Conservation (phyloP, 2,888 invertebrate species). For the Odontocerum albicorne region DNA sequence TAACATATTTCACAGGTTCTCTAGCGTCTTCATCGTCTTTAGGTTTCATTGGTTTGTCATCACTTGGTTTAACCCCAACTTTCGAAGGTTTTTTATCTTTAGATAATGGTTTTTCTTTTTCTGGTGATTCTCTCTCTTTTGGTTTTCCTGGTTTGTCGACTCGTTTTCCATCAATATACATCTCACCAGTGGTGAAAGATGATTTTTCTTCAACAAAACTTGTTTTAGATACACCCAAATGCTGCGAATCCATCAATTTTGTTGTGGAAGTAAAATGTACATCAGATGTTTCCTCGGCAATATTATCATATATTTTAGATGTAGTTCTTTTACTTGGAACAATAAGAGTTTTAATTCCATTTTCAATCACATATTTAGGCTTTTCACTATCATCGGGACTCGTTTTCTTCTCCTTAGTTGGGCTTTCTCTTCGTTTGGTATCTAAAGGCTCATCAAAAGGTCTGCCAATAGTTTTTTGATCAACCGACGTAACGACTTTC, state of each 20-base stretch:
- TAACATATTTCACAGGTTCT: conserved; percentile 21
- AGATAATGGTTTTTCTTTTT: background rate
- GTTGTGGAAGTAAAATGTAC: no score
- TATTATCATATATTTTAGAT: no score
- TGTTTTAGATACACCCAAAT: no score
- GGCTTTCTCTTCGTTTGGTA: background rate
- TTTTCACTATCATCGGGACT: no score
- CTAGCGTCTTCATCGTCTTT: background rate
- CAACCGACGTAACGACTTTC: background rate
- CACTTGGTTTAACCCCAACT: conserved; percentile 4
- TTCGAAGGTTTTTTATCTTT: no score
- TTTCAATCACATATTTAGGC: conserved; percentile 12
- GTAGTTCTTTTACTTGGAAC: no score
- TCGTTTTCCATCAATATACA: no score
- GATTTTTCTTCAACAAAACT: no score
- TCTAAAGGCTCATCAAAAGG: background rate
- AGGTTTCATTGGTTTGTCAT: conserved; percentile 3
- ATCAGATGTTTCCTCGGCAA: no score
- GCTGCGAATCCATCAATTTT: no score
- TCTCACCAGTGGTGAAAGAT: no score
- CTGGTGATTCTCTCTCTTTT: background rate
- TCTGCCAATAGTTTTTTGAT: background rate
- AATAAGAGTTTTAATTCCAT: conserved; percentile 20
- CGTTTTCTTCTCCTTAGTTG: conserved; percentile 5
- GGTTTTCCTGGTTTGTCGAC: no score